phyloP scores from a whole-genome alignment of 2,888 invertebrate species.

The Drosophila dives region DNA sequence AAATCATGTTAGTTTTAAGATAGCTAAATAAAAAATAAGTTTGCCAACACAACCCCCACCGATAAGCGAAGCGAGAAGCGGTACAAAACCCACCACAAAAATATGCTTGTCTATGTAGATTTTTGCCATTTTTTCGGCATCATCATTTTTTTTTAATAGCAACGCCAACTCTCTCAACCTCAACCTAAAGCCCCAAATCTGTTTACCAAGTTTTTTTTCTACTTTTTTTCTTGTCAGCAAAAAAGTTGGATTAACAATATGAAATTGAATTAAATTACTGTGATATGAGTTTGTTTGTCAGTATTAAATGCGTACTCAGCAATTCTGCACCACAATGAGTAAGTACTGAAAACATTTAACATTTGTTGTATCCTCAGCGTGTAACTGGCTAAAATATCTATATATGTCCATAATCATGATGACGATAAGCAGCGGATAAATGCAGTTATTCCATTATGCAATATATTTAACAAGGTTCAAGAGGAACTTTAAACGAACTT shows the following conservation, averaged over 20 bases:
- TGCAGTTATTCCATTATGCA: not conserved
- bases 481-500: not conserved
- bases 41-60: not conserved
- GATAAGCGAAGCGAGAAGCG: slow-evolving; percentile 18
- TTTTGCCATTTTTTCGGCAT: not conserved
- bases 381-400: not conserved
- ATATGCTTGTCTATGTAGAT: slow-evolving; percentile 1
- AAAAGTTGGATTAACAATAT: slow-evolving; percentile 65
- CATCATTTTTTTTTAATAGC: not conserved
- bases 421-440: not conserved
- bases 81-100: slow-evolving; percentile 25
- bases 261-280: slow-evolving; percentile 69
- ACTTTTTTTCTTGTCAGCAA: slow-evolving; percentile 47
- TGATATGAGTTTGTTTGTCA: slow-evolving; percentile 6
- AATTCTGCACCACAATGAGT: slow-evolving; percentile 7
- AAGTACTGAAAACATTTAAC: not conserved
- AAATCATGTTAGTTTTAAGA: not conserved
- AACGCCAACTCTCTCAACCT: not conserved
- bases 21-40: not conserved
- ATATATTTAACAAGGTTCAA: not conserved
- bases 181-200: slow-evolving; percentile 39
- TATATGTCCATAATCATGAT: not conserved
- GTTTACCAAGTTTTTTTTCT: slow-evolving; percentile 47
- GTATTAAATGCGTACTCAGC: slow-evolving; percentile 21
- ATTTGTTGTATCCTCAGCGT: not conserved